Base-by-base conservation (phyloP, 1,140 invertebrate genomes). In the Philotrypesis tridentata region DNA sequence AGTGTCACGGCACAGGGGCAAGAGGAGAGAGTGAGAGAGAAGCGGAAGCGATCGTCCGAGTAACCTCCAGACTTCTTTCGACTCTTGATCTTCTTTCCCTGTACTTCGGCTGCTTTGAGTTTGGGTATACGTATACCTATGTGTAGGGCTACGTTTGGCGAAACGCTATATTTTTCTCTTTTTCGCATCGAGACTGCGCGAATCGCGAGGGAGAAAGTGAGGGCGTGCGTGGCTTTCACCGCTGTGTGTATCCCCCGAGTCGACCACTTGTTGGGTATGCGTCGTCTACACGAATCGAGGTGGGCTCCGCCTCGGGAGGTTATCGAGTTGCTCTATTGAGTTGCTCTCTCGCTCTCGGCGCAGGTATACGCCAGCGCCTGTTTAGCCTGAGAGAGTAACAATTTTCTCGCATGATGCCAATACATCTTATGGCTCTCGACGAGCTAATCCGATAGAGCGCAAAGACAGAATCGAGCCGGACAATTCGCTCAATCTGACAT, bases 1-100 rank as follows among this genome's bases (percentile, higher is more conserved):
- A 82, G 48, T 78, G 75, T 78, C 81, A 78, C 81, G 75, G 60
- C 43, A 71, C 33, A 48, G 17, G 17, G 11, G 37, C 37, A 25
- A 37, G 43, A n/a, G 31, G n/a, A 31, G 27, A 76, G 2, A 25
- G 60, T 25, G 11, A 27, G 60, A 8, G 61, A 27, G 61, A 27
- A n/a, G n/a, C 7, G 12, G 61, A 63, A 63, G 27, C 29, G 67
- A 68, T 68, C 67, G 67, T 29, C 70, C 74, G 48, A 76, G n/a
- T 76, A 76, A 61, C 74, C 74, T 72, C 33, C 1, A 73, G 48
- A 65, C 14, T 65, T 70, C 67, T n/a, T n/a, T n/a, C 27, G 48
- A 37, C 63, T 29, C 17, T n/a, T 17, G 21, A 55, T 55, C 48
- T 55, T 55, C 48, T n/a, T n/a, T n/a, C 33, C 17, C 4, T n/a